Evolutionary conservation across 2,797 vertebrate species (phyloP).

Genomic region (Aplochiton taeniatus): DNA sequence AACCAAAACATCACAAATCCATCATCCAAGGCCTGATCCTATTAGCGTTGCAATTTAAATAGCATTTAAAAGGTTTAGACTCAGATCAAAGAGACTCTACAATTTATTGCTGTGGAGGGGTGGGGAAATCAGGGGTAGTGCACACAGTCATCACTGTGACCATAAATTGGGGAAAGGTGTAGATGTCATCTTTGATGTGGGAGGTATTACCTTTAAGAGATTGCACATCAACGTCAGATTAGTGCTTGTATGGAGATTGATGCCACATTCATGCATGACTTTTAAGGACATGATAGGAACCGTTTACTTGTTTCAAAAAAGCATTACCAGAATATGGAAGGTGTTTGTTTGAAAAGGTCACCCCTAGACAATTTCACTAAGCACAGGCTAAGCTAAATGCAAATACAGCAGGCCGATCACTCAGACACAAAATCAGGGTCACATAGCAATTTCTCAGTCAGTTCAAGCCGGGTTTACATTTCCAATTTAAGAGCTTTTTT

Average conservation of each 20-base stretch:
- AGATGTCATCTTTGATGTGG: constrained; percentile 28
- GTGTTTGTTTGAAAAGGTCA: no score
- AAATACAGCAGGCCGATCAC: no score
- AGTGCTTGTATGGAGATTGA: constrained; percentile 17
- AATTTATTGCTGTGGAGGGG: constrained; percentile 24
- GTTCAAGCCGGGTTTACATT: no score
- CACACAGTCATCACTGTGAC: no score
- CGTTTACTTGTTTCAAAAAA: no score
- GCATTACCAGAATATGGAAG: no score
- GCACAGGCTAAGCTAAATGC: no score
- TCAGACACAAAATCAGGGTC: no score
- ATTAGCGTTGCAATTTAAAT: constrained; percentile 51
- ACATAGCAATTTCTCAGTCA: no score
- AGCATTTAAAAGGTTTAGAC: constrained; percentile 39
- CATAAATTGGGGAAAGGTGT: constrained; percentile 4
- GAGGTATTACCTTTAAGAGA: constrained; percentile 10
- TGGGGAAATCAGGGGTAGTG: constrained; percentile 1
- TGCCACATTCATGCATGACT: constrained; percentile 21
- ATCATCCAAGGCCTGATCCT: constrained; percentile 30
- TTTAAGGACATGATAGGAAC: not conserved
- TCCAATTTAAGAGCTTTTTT: no score
- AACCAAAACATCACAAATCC: constrained; percentile 52
- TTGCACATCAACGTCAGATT: no score
- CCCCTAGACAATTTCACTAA: no score
- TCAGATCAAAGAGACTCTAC: constrained; percentile 32